A percentile compares a stretch with the other conserved stretches of the same genome.
phyloP scores from a whole-genome alignment of 2,888 invertebrate species.

The Drosophila anceps region DNA sequence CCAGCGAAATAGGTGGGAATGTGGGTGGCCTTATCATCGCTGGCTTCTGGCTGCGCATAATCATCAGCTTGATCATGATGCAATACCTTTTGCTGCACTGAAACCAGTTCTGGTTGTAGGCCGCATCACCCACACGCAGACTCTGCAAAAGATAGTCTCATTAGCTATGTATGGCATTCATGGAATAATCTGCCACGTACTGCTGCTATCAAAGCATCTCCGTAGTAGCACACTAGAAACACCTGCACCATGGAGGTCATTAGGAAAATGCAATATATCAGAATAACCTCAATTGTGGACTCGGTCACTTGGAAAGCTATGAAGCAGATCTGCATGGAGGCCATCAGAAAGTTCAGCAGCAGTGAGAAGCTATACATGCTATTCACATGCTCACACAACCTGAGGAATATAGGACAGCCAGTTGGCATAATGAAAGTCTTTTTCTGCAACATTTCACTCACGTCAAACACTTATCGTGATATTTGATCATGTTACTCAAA shows the following conservation, averaged over 20 bases:
- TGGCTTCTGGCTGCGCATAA: conserved; percentile 77
- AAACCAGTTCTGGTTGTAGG: conserved; percentile 82
- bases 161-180: background rate
- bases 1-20: conserved; percentile 80
- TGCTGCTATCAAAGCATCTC: conserved; percentile 76
- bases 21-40: conserved; percentile 79
- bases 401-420: conserved; percentile 22
- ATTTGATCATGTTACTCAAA: conserved; percentile 55
- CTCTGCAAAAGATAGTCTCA: conserved; percentile 61
- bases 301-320: conserved; percentile 83
- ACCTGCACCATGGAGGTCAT: conserved; percentile 80
- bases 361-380: conserved; percentile 72
- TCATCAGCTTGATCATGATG: conserved; percentile 68
- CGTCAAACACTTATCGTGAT: conserved; percentile 78
- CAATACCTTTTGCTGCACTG: conserved; percentile 69
- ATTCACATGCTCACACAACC: conserved; percentile 74
- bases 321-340: conserved; percentile 83
- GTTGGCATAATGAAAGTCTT: background rate
- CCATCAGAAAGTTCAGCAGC: conserved; percentile 81
- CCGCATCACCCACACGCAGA: conserved; percentile 73
- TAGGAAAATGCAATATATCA: conserved; percentile 79
- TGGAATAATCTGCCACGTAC: conserved; percentile 44
- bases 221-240: conserved; percentile 81
- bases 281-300: conserved; percentile 70
- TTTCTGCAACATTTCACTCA: conserved; percentile 43